Conservation (phyloP, 2,888 invertebrate species). For the Bursaphelenchus okinawaensis region DNA sequence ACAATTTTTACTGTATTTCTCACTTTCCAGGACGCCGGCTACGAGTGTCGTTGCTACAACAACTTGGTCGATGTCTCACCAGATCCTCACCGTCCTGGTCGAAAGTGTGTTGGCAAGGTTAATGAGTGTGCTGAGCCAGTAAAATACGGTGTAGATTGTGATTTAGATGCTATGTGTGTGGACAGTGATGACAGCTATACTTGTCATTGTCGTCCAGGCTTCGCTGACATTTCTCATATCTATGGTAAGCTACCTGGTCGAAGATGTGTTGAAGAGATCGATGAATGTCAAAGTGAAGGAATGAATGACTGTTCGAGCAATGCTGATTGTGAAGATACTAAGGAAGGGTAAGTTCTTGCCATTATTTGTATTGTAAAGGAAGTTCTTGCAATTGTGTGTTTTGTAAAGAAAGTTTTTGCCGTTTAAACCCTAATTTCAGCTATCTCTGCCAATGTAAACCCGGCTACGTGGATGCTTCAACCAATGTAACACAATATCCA, state of each 20-base stretch:
- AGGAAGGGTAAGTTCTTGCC: conserved; percentile 68
- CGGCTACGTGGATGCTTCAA: conserved; percentile 68
- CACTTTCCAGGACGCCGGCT: conserved; percentile 29
- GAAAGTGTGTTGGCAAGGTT: conserved; percentile 44
- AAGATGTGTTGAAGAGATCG: conserved; percentile 38
- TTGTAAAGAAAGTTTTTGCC: background rate
- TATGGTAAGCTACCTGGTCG: conserved; percentile 25
- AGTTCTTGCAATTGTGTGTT: background rate
- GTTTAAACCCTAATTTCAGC: too few relatives aligned
- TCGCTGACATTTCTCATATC: conserved; percentile 24
- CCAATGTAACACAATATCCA: conserved; percentile 48
- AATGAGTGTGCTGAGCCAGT: conserved; percentile 42
- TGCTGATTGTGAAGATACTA: conserved; percentile 79
- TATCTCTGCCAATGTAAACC: conserved; percentile 81
- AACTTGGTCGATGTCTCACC: conserved; percentile 50
- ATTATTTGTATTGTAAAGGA: background rate
- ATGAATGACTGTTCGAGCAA: conserved; percentile 82
- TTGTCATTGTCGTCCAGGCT: conserved; percentile 21
- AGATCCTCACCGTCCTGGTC: conserved; percentile 43
- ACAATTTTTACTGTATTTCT: background rate
- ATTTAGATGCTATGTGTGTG: conserved; percentile 45
- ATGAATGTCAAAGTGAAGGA: conserved; percentile 48
- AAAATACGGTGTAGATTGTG: conserved; percentile 48
- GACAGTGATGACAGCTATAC: conserved; percentile 49
- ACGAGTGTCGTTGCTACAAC: conserved; percentile 42